Base-by-base conservation (phyloP, 2,888 invertebrate genomes). In the Busseola fusca region DNA sequence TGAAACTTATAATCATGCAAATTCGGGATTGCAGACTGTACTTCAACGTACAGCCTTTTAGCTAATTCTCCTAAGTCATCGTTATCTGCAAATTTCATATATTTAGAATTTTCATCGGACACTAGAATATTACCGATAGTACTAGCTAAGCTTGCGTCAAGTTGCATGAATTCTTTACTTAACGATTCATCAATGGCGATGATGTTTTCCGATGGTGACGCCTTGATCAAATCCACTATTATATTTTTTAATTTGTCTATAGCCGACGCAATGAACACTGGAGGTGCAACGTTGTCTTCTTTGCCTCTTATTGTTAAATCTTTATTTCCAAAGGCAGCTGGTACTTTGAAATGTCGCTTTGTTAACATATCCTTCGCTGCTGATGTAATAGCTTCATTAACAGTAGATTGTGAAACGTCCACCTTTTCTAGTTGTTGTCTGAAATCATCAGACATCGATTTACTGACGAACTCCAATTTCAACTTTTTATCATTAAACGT, bases 261-360 rank as follows among this genome's bases (percentile, higher is more conserved):
- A 6, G 42, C n/a, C 3, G 56, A 48, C 10, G 69, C 18, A 34
- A 69, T 48, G 18, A 14, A 56, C 0, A 25, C 48, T 40, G 57
- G 18, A n/a, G 56, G 48, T 48, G 48, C 37, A 6, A 30, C 14
- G 14, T 69, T 25, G 3, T 50, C 50, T 21, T 70, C 48, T 57
- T 56, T 72, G 6, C 81, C 79, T 62, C 72, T 69, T 42, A 83
- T 50, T n/a, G 70, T 71, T 40, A 84, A 50, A 48, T 84, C 82
- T 27, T 52, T 64, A 52, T 84, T 84, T 25, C 84, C 84, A 64
- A 84, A 83, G 12, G 69, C 45, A 18, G n/a, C n/a, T 6, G 45
- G 45, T 48, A 62, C 62, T 48, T 62, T 45, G 1, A 62, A 62
- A 21, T 30, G 14, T 5, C 30, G 37, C 0, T 65, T 50, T 16